A percentile compares a stretch with the other conserved stretches of the same genome.
These are phyloP conservation scores for Micrastur ruficollis DNA, from an alignment of 2,797 vertebrate species.

Conservation along the genomic window DNA sequence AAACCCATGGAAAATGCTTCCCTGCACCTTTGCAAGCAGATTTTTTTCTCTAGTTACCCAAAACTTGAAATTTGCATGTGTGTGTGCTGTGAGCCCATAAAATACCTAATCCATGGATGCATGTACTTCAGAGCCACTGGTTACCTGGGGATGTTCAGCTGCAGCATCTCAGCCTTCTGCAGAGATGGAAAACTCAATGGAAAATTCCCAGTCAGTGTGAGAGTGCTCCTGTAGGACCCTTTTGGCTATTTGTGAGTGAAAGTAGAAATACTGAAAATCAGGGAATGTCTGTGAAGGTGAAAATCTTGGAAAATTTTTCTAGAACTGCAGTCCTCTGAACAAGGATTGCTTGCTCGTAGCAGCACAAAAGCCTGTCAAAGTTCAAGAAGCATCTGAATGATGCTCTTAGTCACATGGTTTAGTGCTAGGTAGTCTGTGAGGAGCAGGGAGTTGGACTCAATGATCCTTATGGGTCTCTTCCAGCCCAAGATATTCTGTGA, in stretches of 20 bases:
- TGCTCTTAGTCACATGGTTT: neutral
- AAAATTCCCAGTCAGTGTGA: neutral
- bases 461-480: neutral
- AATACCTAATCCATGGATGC: neutral
- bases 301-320: neutral
- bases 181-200: neutral
- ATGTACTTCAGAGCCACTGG: neutral
- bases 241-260: neutral
- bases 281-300: neutral
- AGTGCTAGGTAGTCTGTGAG: neutral
- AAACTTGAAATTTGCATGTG: neutral
- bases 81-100: neutral
- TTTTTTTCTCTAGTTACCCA: neutral
- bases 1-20: neutral
- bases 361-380: neutral
- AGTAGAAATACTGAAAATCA: neutral
- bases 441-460: neutral
- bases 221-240: neutral
- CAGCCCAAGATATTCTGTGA: neutral
- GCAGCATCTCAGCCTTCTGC: neutral
- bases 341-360: neutral
- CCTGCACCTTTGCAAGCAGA: neutral
- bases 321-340: neutral
- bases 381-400: neutral
- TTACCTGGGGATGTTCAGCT: neutral